Conservation (phyloP, 2,888 invertebrate species). For the Philereme transversata region DNA sequence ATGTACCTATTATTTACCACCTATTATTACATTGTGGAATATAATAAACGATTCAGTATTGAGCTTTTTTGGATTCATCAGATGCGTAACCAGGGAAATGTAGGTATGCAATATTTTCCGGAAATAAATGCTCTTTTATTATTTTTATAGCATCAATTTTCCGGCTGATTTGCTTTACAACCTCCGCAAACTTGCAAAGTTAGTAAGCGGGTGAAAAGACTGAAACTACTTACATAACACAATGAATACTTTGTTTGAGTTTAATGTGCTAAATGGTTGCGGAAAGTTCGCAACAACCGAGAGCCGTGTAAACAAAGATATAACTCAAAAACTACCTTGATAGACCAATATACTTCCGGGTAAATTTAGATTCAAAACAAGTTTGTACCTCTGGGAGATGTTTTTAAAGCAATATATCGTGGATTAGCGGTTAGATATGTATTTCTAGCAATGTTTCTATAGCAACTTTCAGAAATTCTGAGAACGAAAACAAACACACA, state of each 20-base stretch:
- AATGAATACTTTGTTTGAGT: conserved; percentile 22
- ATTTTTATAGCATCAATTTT: conserved; percentile 27
- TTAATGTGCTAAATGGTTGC: conserved; percentile 23
- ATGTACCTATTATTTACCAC: no score
- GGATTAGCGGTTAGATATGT: no score
- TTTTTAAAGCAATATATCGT: no score
- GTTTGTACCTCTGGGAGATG: no score
- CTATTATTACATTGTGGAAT: no score
- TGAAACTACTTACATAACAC: conserved; percentile 17
- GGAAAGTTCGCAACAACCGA: conserved; percentile 21
- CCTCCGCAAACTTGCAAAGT: conserved; percentile 30
- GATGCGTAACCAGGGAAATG: not conserved
- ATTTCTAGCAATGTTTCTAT: no score
- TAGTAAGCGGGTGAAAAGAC: conserved; percentile 21
- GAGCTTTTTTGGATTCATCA: conserved; percentile 5
- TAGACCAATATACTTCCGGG: not conserved
- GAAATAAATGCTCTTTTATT: conserved; percentile 13
- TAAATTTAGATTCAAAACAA: not conserved
- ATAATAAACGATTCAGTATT: not conserved
- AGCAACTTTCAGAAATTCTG: no score
- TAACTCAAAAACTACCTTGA: conserved; percentile 20
- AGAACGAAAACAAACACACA: no score
- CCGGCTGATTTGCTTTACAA: conserved; percentile 23
- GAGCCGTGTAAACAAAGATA: conserved; percentile 24
- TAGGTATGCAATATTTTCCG: conserved; percentile 4